Percentiles rank a stretch among this genome's conserved stretches.
phyloP scores from a whole-genome alignment of 2,888 invertebrate species.

The Campoplex capitator region DNA sequence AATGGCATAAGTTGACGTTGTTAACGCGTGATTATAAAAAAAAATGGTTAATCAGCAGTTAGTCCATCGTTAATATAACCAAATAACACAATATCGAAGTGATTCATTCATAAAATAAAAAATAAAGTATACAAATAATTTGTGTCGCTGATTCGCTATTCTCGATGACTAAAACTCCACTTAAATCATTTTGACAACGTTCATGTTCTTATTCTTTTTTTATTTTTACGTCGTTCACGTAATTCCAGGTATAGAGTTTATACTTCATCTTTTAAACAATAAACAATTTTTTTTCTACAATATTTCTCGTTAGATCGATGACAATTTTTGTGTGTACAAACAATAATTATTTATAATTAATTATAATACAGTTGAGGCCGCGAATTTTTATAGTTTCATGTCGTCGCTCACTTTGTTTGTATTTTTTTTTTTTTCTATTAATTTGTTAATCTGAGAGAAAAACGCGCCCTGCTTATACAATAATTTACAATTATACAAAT shows the following conservation, averaged over 20 bases:
- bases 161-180: background rate
- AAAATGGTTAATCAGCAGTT: background rate
- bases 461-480: conserved; percentile 43
- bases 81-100: background rate
- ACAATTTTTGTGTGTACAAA: conserved; percentile 17
- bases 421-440: conserved; percentile 6
- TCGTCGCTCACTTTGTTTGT: conserved; percentile 26
- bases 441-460: conserved; percentile 13
- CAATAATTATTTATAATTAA: conserved; percentile 59
- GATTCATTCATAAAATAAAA: background rate
- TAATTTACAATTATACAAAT: conserved; percentile 71
- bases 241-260: conserved; percentile 12
- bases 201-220: conserved; percentile 1
- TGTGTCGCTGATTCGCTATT: background rate
- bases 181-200: background rate
- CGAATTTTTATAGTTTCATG: conserved; percentile 19
- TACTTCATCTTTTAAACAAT: conserved; percentile 45
- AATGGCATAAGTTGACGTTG: background rate
- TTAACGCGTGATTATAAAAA: background rate
- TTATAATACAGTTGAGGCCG: conserved; percentile 48
- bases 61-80: background rate
- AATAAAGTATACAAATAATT: background rate
- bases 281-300: conserved; percentile 54
- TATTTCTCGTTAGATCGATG: conserved; percentile 40
- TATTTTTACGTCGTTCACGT: conserved; percentile 6